Percentiles rank a stretch among this genome's conserved stretches.
Evolutionary conservation across 1,140 invertebrate genomes (phyloP).

Genomic region (Drosophila sucinea): DNA sequence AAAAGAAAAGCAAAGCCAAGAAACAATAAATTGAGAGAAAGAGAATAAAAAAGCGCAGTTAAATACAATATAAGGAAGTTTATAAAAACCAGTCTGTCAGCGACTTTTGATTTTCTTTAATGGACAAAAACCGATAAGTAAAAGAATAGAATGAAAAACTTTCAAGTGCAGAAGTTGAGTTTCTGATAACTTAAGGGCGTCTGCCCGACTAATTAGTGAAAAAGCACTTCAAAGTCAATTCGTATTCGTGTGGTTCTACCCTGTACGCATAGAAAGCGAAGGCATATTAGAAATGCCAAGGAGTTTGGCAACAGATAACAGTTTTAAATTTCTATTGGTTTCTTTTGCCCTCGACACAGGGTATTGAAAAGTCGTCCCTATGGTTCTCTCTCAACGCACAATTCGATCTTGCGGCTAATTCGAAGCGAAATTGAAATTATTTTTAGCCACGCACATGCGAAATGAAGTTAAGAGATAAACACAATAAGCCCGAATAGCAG

Average conservation of each 20-base stretch:
- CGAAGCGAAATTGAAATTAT: slow-evolving; percentile 19
- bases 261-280: background rate
- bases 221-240: slow-evolving; percentile 22
- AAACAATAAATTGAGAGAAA: background rate
- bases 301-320: background rate
- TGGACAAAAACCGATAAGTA: background rate
- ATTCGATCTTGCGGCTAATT: background rate
- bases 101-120: slow-evolving; percentile 11
- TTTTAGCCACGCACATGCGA: slow-evolving; percentile 27
- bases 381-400: too few relatives aligned
- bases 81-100: slow-evolving; percentile 7
- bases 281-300: background rate
- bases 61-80: slow-evolving; percentile 13
- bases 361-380: background rate
- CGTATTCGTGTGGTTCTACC: background rate
- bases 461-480: slow-evolving; percentile 21
- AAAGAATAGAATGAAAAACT: background rate
- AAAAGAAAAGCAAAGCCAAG: background rate
- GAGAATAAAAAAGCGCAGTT: slow-evolving; percentile 6
- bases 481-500: background rate
- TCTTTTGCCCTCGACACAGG: background rate
- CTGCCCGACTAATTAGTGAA: slow-evolving; percentile 14
- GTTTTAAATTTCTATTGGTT: too few relatives aligned
- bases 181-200: slow-evolving; percentile 11
- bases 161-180: slow-evolving; percentile 16